Evolutionary conservation across 2,888 invertebrate genomes (phyloP), one percentile per base, ranked within the genome.

Genomic region (Tolmerus cingulatus): DNA sequence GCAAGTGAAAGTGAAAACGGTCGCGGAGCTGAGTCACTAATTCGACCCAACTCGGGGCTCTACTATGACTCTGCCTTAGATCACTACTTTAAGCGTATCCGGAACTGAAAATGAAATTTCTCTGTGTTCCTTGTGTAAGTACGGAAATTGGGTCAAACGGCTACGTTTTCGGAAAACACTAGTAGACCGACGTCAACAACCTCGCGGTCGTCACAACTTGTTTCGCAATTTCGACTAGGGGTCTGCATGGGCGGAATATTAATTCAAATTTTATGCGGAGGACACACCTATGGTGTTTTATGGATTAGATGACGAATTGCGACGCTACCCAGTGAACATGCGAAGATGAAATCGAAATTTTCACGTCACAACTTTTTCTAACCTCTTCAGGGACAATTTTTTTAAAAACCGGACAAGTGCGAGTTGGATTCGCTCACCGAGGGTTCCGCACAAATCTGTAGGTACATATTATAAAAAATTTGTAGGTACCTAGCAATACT

Each of bases 41-140:
- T 66, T 82, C 57, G n/a, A 77, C 30, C 51, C 37, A 77, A 30
- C 27, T 51, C 51, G 82, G 27, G 40, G 55, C 19, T 23, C n/a
- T 19, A 74, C 34, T 74, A 40, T 40, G 40, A 51, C 78, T 78
- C 37, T 23, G 14, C 37, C 34, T 86, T 79, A 40, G 57, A 55
- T 57, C 66, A 57, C 40, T 57, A 46, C 74, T 46, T 74, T 78
- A 55, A 37, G n/a, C n/a, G 86, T 86, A 88, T 87, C 87, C 88
- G 87, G 88, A 88, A 88, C 85, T 66, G 87, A 88, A 88, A 88
- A 86, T 43, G 86, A 87, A 88, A 87, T 88, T 88, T 88, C 87
- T 85, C 85, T 87, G 84, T 88, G 51, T 51, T 30, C 55, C 30
- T 16, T 30, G 7, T 8, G 55, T 51, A 14, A 37, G 8, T 55